These are phyloP conservation scores for Ectropis grisescens DNA, from an alignment of 1,140 invertebrate genomes.

Conservation along the genomic window DNA sequence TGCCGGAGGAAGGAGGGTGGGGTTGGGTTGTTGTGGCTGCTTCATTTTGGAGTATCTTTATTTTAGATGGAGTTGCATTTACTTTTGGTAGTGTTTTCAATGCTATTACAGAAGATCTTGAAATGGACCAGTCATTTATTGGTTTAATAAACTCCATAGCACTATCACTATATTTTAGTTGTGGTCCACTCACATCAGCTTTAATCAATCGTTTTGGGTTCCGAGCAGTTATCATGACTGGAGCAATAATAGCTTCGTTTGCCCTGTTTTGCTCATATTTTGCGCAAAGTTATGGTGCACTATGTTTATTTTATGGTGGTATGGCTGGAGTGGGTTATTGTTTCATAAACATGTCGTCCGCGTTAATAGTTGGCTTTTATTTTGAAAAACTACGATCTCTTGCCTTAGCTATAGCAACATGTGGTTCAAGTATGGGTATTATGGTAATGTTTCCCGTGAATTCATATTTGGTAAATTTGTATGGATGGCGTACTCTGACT, in stretches of 20 bases:
- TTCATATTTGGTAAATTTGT: constrained; percentile 73
- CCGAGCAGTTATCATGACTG: constrained; percentile 77
- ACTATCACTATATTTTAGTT: constrained; percentile 44
- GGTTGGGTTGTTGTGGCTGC: constrained; percentile 49
- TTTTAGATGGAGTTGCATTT: constrained; percentile 46
- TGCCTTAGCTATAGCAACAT: constrained; percentile 83
- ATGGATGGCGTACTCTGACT: constrained; percentile 81
- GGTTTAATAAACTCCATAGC: constrained; percentile 48
- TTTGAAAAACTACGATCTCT: constrained; percentile 84
- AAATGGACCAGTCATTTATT: constrained; percentile 28
- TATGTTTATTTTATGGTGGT: constrained; percentile 44
- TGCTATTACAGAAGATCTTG: constrained; percentile 38
- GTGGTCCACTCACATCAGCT: constrained; percentile 83
- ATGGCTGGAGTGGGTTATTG: constrained; percentile 86
- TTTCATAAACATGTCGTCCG: constrained; percentile 72
- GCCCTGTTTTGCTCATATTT: constrained; percentile 47
- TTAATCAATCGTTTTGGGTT: constrained; percentile 82
- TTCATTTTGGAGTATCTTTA: constrained; percentile 35
- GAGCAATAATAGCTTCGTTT: constrained; percentile 55
- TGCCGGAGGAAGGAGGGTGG: constrained; percentile 51
- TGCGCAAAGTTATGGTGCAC: constrained; percentile 23
- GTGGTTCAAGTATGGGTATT: constrained; percentile 84
- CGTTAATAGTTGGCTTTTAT: constrained; percentile 85
- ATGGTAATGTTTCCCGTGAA: constrained; percentile 80
- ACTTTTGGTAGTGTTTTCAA: constrained; percentile 47